Evolutionary conservation across 2,797 vertebrate genomes (phyloP), one percentile per base, ranked within the genome.

Genomic region (Cuculus canorus): DNA sequence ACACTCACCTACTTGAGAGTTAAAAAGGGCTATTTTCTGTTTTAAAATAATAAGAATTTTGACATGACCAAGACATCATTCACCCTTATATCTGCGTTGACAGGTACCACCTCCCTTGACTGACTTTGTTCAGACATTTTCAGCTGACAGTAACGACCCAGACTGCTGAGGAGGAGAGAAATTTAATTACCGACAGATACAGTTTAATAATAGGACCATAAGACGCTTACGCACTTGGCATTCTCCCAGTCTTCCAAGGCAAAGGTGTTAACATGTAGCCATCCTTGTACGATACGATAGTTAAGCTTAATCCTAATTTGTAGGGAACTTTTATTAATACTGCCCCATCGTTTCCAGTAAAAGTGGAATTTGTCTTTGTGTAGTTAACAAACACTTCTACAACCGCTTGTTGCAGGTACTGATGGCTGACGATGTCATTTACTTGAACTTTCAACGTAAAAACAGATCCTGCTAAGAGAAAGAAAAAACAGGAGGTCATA

Each of bases 351-450:
- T 84, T 97, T 56, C 96, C 98, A 5, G 98, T 99, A 4, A 98
- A 75, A 14, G 97, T 98, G 1, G 98, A 97, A 87, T 96, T 97
- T 52, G 98, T 98, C 92, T 97, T 97, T 2, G 97, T 98, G 97
- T 98, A 98, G 97, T 99, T 99, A 33, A 98, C 95, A 95, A 98
- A 99, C 79, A 99, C 97, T 64, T 99, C 98, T 18, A 99, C 98
- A 28, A 92, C 84, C 0, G 98, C 98, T 70, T 97, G 96, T 47
- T 8, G 97, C 90, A 99, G 94, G 77, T 96, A 96, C 90, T 98
- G 98, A 35, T 96, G 98, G 72, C 97, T 99, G 97, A 98, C 96
- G 63, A 96, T 79, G 83, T 99, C 98, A 35, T 97, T 98, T 66
- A 99, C 98, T 95, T 98, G 98, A 47, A 99, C 98, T 97, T 98